Conservation (phyloP, 2,797 vertebrate species). For the Artibeus jamaicensis region DNA sequence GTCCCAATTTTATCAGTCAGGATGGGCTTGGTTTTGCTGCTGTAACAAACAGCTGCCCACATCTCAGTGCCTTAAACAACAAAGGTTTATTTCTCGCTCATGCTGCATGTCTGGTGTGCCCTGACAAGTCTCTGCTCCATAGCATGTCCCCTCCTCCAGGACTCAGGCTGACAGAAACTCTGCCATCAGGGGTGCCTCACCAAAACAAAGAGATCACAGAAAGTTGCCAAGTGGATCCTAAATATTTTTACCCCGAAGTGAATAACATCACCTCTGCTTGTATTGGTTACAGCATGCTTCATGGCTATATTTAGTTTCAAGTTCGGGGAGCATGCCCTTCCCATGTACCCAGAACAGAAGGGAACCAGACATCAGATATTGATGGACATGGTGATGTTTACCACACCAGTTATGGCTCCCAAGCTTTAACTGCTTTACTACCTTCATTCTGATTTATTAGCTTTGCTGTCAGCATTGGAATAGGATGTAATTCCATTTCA, state of each 20-base stretch:
- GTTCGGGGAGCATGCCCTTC: not conserved
- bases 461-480: not conserved
- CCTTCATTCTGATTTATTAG: not conserved
- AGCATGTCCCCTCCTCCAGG: no score
- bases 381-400: not conserved
- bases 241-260: not conserved
- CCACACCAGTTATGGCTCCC: not conserved
- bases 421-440: not conserved
- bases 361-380: accelerated
- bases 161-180: not conserved
- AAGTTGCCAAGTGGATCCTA: not conserved
- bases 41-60: not conserved
- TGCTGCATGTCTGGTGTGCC: accelerated
- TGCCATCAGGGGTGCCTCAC: not conserved
- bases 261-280: not conserved
- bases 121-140: not conserved
- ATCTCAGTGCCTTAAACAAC: not conserved
- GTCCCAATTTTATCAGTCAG: not conserved
- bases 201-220: not conserved
- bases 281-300: not conserved
- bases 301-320: not conserved
- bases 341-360: not conserved
- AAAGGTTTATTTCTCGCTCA: not conserved
- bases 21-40: not conserved
- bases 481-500: not conserved